These are phyloP conservation scores for Sebastiscus albofasciatus DNA, from an alignment of 2,797 vertebrate genomes.

Conservation along the genomic window DNA sequence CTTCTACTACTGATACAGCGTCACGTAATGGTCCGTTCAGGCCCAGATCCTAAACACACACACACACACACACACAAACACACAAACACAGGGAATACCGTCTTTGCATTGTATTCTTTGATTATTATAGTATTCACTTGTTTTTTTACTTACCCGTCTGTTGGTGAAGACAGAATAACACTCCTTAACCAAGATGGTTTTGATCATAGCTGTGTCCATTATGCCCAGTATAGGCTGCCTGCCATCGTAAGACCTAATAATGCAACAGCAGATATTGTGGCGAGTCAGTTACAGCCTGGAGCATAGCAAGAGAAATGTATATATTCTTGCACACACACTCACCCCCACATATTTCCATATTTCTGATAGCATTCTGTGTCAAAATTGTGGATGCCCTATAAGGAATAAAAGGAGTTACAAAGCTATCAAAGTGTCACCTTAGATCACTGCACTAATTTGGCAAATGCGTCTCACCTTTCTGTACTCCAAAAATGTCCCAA, in stretches of 20 bases:
- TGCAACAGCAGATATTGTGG: neutral
- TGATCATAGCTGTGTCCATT: conserved; percentile 82
- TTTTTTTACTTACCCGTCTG: conserved; percentile 68
- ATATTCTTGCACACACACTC: conserved; percentile 31
- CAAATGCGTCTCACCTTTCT: conserved; percentile 40
- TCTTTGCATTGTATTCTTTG: neutral
- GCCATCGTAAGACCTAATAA: conserved; percentile 78
- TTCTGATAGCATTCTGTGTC: conserved; percentile 73
- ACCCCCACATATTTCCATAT: conserved; percentile 81
- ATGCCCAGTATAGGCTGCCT: conserved; percentile 79
- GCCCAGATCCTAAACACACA: conserved; percentile 66
- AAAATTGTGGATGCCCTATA: conserved; percentile 71
- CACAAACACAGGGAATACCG: neutral
- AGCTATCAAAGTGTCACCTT: neutral
- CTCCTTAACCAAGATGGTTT: conserved; percentile 84
- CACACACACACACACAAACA: neutral
- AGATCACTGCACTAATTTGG: neutral
- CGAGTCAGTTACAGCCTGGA: neutral
- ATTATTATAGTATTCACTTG: neutral
- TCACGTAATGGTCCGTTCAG: conserved; percentile 76
- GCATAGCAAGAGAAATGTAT: neutral
- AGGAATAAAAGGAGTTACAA: neutral
- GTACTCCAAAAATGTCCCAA: conserved; percentile 69
- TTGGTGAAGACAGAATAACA: conserved; percentile 84
- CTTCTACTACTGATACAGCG: conserved; percentile 49